phyloP scores from a whole-genome alignment of 1,140 invertebrate genomes.

The Homarus americanus region DNA sequence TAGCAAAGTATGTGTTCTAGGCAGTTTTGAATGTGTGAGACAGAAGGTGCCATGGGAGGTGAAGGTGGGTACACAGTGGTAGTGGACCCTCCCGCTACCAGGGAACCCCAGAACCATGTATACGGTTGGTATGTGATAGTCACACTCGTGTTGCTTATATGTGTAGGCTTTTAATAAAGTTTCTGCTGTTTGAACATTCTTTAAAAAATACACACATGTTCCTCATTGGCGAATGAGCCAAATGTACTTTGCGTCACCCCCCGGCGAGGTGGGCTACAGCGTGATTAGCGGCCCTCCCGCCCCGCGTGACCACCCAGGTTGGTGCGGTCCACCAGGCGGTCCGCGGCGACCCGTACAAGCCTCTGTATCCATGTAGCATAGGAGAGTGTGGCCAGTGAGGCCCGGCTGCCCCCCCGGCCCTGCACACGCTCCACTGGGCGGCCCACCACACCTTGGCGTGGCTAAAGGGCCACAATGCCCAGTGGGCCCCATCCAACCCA shows the following conservation, averaged over 20 bases:
- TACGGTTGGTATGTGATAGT: constrained; percentile 76
- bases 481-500: constrained; percentile 66
- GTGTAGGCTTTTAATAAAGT: constrained; percentile 74
- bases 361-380: constrained; percentile 73
- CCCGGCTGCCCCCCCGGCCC: constrained; percentile 66
- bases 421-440: constrained; percentile 63
- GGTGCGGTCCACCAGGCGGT: constrained; percentile 39
- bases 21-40: constrained; percentile 42
- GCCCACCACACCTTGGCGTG: constrained; percentile 40
- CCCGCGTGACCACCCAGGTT: constrained; percentile 44
- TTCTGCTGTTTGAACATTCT: constrained; percentile 71
- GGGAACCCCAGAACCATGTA: constrained; percentile 74
- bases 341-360: constrained; percentile 71
- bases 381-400: constrained; percentile 66
- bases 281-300: constrained; percentile 52
- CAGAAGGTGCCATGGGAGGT: constrained; percentile 41
- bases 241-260: constrained; percentile 65
- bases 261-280: constrained; percentile 64
- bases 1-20: constrained; percentile 28
- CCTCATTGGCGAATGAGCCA: constrained; percentile 68
- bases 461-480: constrained; percentile 35
- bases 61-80: constrained; percentile 26
- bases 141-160: constrained; percentile 74
- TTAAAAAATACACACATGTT: constrained; percentile 69
- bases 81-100: constrained; percentile 63